Percentiles rank a stretch among this genome's conserved stretches.
These are phyloP conservation scores for Protosalanx chinensis DNA, from an alignment of 2,797 vertebrate species.

Conservation along the genomic window DNA sequence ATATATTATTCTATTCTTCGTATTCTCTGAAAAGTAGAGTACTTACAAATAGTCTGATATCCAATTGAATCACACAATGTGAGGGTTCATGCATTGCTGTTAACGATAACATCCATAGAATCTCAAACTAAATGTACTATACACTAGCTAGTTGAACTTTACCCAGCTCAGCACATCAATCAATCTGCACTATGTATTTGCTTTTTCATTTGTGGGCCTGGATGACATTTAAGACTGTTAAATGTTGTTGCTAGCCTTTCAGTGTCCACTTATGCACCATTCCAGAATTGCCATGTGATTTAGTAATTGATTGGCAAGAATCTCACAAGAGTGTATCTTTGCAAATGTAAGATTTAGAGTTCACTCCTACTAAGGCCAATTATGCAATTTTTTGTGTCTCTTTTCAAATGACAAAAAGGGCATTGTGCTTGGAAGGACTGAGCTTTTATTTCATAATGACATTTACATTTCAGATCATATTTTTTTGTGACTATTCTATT, in stretches of 20 bases:
- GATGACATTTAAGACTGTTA: conserved; percentile 80
- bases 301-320: conserved; percentile 72
- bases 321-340: conserved; percentile 49
- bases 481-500: too few species aligned
- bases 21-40: conserved; percentile 64
- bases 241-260: conserved; percentile 69
- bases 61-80: conserved; percentile 45
- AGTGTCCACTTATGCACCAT: conserved; percentile 71
- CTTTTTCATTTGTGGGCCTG: conserved; percentile 76
- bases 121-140: conserved; percentile 68
- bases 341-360: conserved; percentile 52
- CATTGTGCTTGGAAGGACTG: conserved; percentile 18
- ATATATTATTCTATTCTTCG: conserved; percentile 29
- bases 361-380: conserved; percentile 44
- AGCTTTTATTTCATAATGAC: conserved; percentile 1
- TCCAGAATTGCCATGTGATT: conserved; percentile 68
- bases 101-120: conserved; percentile 72
- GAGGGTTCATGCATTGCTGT: conserved; percentile 59
- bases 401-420: conserved; percentile 36
- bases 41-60: conserved; percentile 54
- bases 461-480: too few species aligned
- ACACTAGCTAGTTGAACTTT: conserved; percentile 77
- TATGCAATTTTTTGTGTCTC: conserved; percentile 20
- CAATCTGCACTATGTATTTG: conserved; percentile 72
- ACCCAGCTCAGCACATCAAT: conserved; percentile 67